phyloP scores from a whole-genome alignment of 2,888 invertebrate species.

The Trichacis sp. region DNA sequence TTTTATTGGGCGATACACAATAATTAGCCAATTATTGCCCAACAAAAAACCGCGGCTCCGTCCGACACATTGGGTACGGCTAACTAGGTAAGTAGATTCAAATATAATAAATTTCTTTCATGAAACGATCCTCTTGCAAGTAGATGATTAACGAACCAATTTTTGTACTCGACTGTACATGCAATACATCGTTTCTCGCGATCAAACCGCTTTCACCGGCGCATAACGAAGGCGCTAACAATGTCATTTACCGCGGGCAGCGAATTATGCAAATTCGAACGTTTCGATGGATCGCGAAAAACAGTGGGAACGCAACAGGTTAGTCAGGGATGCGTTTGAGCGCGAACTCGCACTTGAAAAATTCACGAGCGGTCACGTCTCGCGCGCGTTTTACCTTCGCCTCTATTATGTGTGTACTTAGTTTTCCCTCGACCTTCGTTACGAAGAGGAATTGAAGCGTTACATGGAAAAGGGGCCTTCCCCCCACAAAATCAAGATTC shows the following conservation, averaged over 20 bases:
- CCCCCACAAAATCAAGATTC: not conserved
- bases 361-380: conserved; percentile 29
- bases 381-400: conserved; percentile 37
- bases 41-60: no score
- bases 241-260: not conserved
- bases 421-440: conserved; percentile 42
- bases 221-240: not conserved
- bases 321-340: conserved; percentile 27
- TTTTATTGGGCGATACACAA: no score
- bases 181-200: not conserved
- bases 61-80: no score
- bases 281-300: not conserved
- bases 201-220: not conserved
- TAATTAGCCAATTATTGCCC: no score
- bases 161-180: no score
- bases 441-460: conserved; percentile 22
- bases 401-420: conserved; percentile 14
- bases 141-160: no score
- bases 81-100: no score
- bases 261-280: not conserved
- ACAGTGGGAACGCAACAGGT: conserved; percentile 24
- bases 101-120: no score
- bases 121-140: no score
- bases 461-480: not conserved
- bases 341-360: conserved; percentile 3